Percentiles rank a stretch among this genome's conserved stretches.
phyloP scores from a whole-genome alignment of 2,888 invertebrate genomes.

The Ommatoiulus sabulosus region DNA sequence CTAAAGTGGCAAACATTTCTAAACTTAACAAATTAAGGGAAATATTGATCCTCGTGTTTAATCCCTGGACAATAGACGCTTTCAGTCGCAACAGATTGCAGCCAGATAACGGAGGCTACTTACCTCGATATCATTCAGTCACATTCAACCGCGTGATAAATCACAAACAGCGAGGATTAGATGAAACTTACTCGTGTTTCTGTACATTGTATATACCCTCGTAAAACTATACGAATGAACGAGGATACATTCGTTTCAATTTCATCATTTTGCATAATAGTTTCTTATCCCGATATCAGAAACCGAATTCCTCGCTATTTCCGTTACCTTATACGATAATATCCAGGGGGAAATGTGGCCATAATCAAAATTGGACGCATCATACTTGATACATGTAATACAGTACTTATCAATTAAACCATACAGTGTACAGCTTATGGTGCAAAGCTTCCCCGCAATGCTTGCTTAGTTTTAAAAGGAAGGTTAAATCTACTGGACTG shows the following conservation, averaged over 20 bases:
- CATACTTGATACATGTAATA: too few relatives aligned
- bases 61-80: constrained; percentile 41
- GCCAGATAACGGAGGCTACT: constrained; percentile 32
- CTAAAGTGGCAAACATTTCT: constrained; percentile 31
- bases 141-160: constrained; percentile 39
- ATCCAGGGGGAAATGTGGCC: too few relatives aligned
- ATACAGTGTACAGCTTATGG: too few relatives aligned
- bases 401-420: too few relatives aligned
- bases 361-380: too few relatives aligned
- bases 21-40: constrained; percentile 48
- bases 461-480: too few relatives aligned
- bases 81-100: constrained; percentile 23
- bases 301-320: background rate
- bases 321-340: too few relatives aligned
- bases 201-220: background rate
- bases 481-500: too few relatives aligned
- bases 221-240: background rate
- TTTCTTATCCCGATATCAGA: too few relatives aligned
- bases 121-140: constrained; percentile 41
- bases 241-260: background rate
- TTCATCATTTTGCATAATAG: background rate
- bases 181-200: background rate
- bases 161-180: constrained; percentile 4
- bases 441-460: too few relatives aligned
- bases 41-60: constrained; percentile 41